These are phyloP conservation scores for Tachycineta bicolor DNA, from an alignment of 2,113 vertebrate genomes.

Conservation along the genomic window DNA sequence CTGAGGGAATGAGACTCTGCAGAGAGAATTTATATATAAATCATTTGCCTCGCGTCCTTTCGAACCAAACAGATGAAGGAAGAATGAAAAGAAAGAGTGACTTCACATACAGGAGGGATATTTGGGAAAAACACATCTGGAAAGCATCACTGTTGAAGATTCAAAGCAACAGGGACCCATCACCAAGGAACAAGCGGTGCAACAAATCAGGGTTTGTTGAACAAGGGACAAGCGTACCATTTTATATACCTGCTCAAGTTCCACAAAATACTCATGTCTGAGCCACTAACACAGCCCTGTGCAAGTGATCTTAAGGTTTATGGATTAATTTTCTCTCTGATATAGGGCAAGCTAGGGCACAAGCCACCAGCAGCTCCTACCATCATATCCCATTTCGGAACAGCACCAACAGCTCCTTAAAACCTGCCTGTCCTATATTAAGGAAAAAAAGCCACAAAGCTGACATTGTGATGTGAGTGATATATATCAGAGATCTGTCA, in stretches of 20 bases:
- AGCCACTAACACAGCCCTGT: background rate
- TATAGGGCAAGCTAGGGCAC: background rate
- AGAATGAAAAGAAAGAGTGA: background rate
- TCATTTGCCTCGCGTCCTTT: background rate
- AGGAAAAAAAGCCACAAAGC: background rate
- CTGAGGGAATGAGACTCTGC: background rate
- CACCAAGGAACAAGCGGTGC: background rate
- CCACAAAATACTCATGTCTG: background rate
- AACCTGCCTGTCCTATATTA: background rate
- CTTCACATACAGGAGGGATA: background rate
- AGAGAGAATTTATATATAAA: background rate
- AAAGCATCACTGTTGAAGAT: background rate
- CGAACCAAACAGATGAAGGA: background rate
- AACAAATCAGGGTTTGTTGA: background rate
- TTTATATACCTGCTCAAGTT: background rate
- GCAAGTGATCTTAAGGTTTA: constrained; percentile 16
- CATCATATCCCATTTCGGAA: background rate
- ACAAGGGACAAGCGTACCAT: background rate
- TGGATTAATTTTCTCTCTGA: constrained; percentile 23
- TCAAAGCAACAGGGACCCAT: background rate
- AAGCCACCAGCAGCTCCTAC: background rate
- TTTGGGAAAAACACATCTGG: background rate
- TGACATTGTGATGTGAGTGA: constrained; percentile 11
- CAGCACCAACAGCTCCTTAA: background rate
- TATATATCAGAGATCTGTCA: background rate